Conservation (phyloP, 2,888 invertebrate species). For the Trachelus stipa region DNA sequence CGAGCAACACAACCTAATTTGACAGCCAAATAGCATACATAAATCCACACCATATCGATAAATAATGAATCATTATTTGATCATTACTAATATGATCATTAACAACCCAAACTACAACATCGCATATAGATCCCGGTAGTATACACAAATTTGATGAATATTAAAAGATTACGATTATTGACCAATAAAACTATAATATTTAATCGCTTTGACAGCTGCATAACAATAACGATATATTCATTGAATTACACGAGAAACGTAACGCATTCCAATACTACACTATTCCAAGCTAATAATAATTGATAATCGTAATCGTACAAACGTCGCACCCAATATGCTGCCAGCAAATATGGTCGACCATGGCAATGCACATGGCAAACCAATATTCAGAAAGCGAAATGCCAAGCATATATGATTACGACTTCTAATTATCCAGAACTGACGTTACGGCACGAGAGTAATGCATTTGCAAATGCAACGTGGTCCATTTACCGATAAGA, state of each 20-base stretch:
- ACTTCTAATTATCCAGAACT: slow-evolving; percentile 32
- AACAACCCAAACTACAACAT: background rate
- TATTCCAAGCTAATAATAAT: background rate
- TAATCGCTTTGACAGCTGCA: background rate
- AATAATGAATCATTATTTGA: too few species aligned
- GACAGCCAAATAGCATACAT: too few species aligned
- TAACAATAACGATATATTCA: background rate
- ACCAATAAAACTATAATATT: background rate
- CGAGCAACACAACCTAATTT: background rate
- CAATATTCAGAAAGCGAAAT: slow-evolving; percentile 34
- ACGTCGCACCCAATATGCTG: background rate
- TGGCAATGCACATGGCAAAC: slow-evolving; percentile 33
- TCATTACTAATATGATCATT: too few species aligned
- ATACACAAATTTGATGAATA: background rate
- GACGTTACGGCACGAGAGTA: slow-evolving; percentile 16
- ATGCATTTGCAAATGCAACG: slow-evolving; percentile 10
- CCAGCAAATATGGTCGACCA: background rate
- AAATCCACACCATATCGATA: too few species aligned
- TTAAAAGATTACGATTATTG: background rate
- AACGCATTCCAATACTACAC: background rate
- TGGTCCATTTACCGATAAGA: slow-evolving; percentile 1
- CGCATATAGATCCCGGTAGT: background rate
- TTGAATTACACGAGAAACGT: background rate
- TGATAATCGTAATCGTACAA: background rate
- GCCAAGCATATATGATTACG: slow-evolving; percentile 30